These are phyloP conservation scores for Oceanites oceanicus DNA, from an alignment of 2,113 vertebrate species.

Conservation along the genomic window DNA sequence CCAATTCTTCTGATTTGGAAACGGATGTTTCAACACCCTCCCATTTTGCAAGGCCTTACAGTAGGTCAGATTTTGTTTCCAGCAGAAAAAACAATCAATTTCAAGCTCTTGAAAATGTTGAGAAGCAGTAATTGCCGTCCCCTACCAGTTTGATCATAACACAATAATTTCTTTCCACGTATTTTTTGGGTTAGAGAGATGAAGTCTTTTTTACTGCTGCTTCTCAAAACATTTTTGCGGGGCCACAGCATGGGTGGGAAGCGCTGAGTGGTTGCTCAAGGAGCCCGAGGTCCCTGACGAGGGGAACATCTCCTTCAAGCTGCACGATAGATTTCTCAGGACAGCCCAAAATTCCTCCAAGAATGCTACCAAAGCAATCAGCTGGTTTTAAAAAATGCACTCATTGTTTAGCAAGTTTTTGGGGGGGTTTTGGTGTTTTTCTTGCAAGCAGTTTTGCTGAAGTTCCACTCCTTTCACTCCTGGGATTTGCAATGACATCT, in stretches of 20 bases:
- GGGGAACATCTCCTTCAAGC: background rate
- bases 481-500: background rate
- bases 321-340: background rate
- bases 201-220: background rate
- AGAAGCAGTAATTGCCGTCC: background rate
- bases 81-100: conserved; percentile 5
- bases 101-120: background rate
- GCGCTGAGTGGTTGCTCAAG: background rate
- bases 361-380: background rate
- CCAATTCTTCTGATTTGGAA: background rate
- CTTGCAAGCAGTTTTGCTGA: background rate
- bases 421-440: accelerated
- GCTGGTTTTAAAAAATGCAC: background rate
- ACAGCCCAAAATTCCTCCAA: background rate
- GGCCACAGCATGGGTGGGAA: background rate
- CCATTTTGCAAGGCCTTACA: background rate
- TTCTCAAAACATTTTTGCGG: background rate
- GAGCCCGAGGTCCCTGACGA: background rate
- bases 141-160: background rate
- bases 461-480: background rate
- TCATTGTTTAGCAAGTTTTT: background rate
- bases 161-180: background rate
- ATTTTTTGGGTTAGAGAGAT: background rate
- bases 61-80: background rate
- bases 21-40: background rate